Conservation (phyloP, 2,113 vertebrate genomes). For the Puntigrus tetrazona region DNA sequence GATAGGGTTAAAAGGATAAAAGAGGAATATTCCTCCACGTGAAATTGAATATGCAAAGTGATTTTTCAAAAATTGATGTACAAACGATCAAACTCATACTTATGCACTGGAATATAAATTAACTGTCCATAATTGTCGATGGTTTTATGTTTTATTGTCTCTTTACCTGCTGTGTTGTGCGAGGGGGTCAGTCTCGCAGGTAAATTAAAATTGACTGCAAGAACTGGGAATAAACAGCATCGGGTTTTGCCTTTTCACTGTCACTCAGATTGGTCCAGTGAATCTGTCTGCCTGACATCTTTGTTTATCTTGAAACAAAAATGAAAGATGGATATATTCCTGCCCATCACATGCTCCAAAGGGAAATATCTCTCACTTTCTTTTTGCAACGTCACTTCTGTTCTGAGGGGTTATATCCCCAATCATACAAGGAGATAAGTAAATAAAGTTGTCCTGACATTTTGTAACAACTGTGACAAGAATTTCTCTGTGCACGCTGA, state of each 20-base stretch:
- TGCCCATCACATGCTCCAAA: neutral
- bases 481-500: conserved; percentile 38
- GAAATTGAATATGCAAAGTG: conserved; percentile 3
- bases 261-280: conserved; percentile 10
- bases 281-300: neutral
- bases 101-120: neutral
- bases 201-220: conserved; percentile 5
- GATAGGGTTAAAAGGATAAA: conserved; percentile 45
- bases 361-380: conserved; percentile 20
- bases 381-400: neutral
- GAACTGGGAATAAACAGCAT: conserved; percentile 3
- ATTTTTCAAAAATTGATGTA: conserved; percentile 3
- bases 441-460: conserved; percentile 54
- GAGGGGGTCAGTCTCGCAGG: neutral
- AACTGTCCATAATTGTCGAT: neutral
- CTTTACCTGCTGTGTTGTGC: neutral
- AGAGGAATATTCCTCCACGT: neutral
- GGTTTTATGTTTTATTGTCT: conserved; percentile 16
- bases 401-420: conserved; percentile 26
- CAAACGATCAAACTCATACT: neutral
- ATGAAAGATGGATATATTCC: conserved; percentile 1
- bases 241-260: neutral
- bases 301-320: conserved; percentile 17
- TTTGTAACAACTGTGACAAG: conserved; percentile 42
- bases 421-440: conserved; percentile 38